Percentiles rank a stretch among this genome's conserved stretches.
These are phyloP conservation scores for Glomeris marginata DNA, from an alignment of 2,888 invertebrate genomes.

Conservation along the genomic window DNA sequence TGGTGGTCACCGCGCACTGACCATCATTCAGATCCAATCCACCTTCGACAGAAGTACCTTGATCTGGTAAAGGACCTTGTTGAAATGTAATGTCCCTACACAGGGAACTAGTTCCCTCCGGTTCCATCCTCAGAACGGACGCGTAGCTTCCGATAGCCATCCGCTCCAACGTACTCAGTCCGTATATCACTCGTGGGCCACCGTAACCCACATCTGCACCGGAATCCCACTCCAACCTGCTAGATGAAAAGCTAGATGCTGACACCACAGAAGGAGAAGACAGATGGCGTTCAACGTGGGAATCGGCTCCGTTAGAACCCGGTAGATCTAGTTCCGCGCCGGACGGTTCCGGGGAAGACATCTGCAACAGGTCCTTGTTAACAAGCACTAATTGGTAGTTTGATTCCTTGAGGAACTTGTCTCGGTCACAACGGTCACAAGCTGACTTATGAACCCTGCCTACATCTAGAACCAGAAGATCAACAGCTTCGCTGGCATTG, in stretches of 20 bases:
- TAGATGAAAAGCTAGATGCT: conserved; percentile 56
- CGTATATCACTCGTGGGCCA: conserved; percentile 14
- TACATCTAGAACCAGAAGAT: not conserved
- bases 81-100: not conserved
- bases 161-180: conserved; percentile 45
- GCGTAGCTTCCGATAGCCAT: conserved; percentile 40
- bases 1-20: too few species aligned
- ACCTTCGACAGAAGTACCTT: too few species aligned
- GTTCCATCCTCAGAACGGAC: conserved; percentile 30
- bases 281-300: too few species aligned
- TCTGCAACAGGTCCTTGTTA: not conserved
- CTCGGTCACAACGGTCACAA: not conserved
- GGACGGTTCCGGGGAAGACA: not conserved
- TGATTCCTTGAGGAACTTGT: too few species aligned
- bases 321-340: too few species aligned
- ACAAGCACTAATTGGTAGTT: not conserved
- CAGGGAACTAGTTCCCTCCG: conserved; percentile 28
- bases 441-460: not conserved
- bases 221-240: conserved; percentile 73
- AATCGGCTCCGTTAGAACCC: too few species aligned
- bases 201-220: conserved; percentile 69
- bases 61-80: too few species aligned
- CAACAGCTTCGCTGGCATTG: not conserved
- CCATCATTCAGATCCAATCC: too few species aligned
- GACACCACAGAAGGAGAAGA: conserved; percentile 39